Conservation (phyloP, 2,888 invertebrate species). For the Drosophila macrospina region DNA sequence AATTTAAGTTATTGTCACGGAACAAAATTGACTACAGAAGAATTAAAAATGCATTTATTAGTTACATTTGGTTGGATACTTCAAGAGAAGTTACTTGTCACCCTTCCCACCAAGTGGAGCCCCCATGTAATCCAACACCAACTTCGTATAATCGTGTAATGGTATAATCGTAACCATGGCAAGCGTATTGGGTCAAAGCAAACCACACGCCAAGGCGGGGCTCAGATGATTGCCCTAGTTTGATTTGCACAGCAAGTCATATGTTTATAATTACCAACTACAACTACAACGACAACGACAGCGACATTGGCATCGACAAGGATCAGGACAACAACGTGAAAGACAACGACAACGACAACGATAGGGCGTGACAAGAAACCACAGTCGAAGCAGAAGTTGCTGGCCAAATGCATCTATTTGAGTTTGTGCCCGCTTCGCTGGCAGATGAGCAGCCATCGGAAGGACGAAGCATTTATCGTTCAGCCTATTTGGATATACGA, state of each 20-base stretch:
- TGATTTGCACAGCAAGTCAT: constrained; percentile 49
- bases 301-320: constrained; percentile 1
- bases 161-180: constrained; percentile 61
- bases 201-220: constrained; percentile 41
- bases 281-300: constrained; percentile 5
- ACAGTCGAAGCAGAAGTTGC: constrained; percentile 30
- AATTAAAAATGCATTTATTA: background rate
- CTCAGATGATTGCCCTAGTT: constrained; percentile 65
- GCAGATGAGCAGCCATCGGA: constrained; percentile 51
- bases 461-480: constrained; percentile 75
- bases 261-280: constrained; percentile 35
- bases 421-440: constrained; percentile 79
- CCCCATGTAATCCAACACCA: constrained; percentile 16
- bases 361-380: constrained; percentile 27
- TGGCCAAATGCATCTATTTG: constrained; percentile 75
- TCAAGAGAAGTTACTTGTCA: background rate
- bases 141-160: constrained; percentile 19
- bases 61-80: background rate
- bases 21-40: background rate
- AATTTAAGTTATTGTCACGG: background rate
- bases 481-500: constrained; percentile 78
- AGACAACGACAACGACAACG: background rate
- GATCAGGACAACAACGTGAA: constrained; percentile 11
- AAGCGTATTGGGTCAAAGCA: constrained; percentile 59
- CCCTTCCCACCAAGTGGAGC: too few relatives aligned